phyloP scores from a whole-genome alignment of 2,888 invertebrate genomes.

The Linyphia triangularis region DNA sequence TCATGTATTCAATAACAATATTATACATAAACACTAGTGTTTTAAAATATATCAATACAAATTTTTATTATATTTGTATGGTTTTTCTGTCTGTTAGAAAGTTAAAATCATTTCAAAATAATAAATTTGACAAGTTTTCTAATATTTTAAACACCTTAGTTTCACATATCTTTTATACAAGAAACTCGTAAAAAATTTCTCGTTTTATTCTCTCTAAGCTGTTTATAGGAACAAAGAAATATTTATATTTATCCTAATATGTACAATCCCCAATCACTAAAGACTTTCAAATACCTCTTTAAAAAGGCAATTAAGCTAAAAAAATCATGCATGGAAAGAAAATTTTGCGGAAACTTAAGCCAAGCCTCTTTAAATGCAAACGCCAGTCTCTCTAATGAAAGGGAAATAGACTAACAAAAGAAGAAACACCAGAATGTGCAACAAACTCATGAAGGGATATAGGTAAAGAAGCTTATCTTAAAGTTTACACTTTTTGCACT shows the following conservation, averaged over 20 bases:
- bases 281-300: not conserved
- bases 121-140: no score
- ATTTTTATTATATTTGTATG: no score
- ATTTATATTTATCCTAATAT: not conserved
- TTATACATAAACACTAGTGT: no score
- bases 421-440: not conserved
- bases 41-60: no score
- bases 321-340: not conserved
- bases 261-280: not conserved
- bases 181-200: no score
- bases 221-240: not conserved
- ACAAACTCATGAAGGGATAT: constrained; percentile 35
- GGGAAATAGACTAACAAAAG: not conserved
- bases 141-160: no score
- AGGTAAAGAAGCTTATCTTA: constrained; percentile 37
- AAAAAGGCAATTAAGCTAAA: not conserved
- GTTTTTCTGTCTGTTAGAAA: no score
- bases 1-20: no score
- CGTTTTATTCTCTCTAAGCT: not conserved
- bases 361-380: not conserved
- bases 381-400: not conserved
- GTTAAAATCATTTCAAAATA: no score
- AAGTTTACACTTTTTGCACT: constrained; percentile 6
- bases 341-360: not conserved
- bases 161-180: no score